A percentile compares a stretch with the other conserved stretches of the same genome.
Evolutionary conservation across 37 sponge, comb jelly and placozoan species (phyloP).

Genomic region (Halisarca cf. caerulea): DNA sequence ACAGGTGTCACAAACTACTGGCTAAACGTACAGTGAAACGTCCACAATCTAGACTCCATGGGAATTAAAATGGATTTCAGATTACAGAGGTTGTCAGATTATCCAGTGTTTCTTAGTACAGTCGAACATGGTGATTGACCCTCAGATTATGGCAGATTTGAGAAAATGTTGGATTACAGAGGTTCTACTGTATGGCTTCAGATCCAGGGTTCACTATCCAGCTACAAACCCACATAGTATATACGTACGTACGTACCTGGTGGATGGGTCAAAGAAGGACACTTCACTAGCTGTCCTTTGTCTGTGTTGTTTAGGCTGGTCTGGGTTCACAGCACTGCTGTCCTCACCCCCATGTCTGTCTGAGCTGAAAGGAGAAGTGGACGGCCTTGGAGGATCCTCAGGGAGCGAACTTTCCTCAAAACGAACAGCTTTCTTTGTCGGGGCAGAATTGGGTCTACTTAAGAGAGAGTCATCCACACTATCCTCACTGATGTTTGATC

Average conservation of each 20-base stretch:
- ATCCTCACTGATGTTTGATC: background rate
- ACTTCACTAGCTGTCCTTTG: slow-evolving; percentile 6
- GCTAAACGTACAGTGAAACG: too few relatives aligned
- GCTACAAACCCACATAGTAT: too few relatives aligned
- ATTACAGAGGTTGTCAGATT: too few relatives aligned
- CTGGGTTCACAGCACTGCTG: background rate
- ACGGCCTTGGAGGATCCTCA: background rate
- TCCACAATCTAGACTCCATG: too few relatives aligned
- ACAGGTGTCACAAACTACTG: background rate
- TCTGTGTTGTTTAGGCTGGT: background rate
- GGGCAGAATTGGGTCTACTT: slow-evolving; percentile 13
- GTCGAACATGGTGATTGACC: too few relatives aligned
- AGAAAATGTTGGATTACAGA: too few relatives aligned
- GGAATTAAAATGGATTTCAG: too few relatives aligned
- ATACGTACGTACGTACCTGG: slow-evolving; percentile 2
- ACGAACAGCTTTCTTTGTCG: slow-evolving; percentile 63
- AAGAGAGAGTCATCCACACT: background rate
- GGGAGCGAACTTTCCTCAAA: slow-evolving; percentile 38
- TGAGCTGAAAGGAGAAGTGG: background rate
- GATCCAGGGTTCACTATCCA: too few relatives aligned
- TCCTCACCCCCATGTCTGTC: too few relatives aligned
- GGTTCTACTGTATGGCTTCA: too few relatives aligned
- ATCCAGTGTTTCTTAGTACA: too few relatives aligned
- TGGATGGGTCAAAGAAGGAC: background rate
- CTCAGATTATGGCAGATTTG: too few relatives aligned